These are phyloP conservation scores for Astyanax mexicanus DNA, from an alignment of 2,797 vertebrate genomes.

Conservation along the genomic window DNA sequence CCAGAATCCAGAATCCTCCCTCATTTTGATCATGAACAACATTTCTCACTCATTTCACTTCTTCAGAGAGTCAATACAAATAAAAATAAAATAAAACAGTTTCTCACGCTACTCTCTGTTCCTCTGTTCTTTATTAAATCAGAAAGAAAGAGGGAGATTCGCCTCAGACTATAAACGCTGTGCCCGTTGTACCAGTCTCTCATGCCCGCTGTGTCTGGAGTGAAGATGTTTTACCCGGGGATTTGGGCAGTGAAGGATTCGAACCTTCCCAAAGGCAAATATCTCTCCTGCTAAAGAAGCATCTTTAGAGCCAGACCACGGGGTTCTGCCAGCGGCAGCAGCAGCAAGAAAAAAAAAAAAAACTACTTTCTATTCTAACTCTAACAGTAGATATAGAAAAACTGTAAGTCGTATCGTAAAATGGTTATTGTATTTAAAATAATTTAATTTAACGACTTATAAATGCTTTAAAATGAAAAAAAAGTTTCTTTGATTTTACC, in stretches of 20 bases:
- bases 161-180: not conserved
- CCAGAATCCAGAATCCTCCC: constrained; percentile 22
- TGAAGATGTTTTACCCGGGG: not conserved
- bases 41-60: too few species aligned
- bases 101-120: not conserved
- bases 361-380: not conserved
- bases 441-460: too few species aligned
- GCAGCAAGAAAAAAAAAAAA: not conserved
- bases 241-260: not conserved
- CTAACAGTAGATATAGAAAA: too few species aligned
- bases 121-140: not conserved
- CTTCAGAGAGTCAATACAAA: too few species aligned
- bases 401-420: too few species aligned
- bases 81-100: too few species aligned
- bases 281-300: not conserved
- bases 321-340: not conserved
- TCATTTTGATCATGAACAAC: constrained; percentile 1
- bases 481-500: too few species aligned
- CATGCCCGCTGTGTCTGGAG: not conserved
- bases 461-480: too few species aligned
- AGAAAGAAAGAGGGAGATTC: not conserved
- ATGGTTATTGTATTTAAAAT: too few species aligned
- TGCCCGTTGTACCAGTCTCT: not conserved
- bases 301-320: not conserved
- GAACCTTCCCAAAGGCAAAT: not conserved